These are phyloP conservation scores for Thermophis baileyi DNA, from an alignment of 2,113 vertebrate species.

Conservation along the genomic window DNA sequence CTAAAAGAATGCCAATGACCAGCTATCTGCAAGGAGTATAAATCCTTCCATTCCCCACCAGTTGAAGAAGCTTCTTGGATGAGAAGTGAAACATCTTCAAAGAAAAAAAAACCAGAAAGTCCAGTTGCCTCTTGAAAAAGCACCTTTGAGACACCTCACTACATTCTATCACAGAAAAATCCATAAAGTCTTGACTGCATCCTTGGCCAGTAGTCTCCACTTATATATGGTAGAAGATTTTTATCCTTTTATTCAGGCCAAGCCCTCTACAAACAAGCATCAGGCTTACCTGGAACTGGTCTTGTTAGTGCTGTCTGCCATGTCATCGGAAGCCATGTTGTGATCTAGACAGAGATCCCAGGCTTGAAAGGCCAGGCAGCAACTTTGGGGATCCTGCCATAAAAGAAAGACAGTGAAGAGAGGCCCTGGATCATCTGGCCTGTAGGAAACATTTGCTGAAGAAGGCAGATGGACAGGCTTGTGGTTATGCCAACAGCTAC, in stretches of 20 bases:
- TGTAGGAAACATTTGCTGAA: not conserved
- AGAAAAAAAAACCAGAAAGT: no score
- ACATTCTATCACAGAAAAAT: not conserved
- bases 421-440: not conserved
- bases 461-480: not conserved
- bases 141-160: no score
- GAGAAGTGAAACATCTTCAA: no score
- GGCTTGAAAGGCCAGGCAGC: constrained; percentile 43
- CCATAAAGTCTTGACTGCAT: not conserved
- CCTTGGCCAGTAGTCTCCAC: no score
- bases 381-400: constrained; percentile 58
- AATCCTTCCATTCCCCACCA: no score
- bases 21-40: no score
- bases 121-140: no score
- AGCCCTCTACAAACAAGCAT: not conserved
- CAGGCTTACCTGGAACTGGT: constrained; percentile 78
- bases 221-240: not conserved
- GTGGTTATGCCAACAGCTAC: not conserved
- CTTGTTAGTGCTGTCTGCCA: constrained; percentile 74
- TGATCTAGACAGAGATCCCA: constrained; percentile 66
- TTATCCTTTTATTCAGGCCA: not conserved
- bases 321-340: constrained; percentile 78
- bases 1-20: no score
- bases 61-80: no score
- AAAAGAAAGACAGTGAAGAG: not conserved